Percentiles rank a stretch among this genome's conserved stretches.
These are phyloP conservation scores for Scolopax mira DNA, from an alignment of 2,113 vertebrate genomes.

Conservation along the genomic window DNA sequence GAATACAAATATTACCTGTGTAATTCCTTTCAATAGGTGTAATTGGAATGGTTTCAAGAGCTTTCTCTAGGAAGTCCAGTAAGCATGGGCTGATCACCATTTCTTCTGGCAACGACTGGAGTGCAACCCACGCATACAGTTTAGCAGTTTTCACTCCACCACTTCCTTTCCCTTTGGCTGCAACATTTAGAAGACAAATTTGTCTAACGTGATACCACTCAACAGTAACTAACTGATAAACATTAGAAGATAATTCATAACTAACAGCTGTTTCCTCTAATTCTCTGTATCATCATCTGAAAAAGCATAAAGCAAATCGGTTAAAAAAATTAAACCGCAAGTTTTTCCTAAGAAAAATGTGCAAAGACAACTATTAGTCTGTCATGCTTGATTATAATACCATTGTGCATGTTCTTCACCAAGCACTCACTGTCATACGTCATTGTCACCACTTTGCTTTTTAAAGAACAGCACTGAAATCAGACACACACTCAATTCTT, in stretches of 20 bases:
- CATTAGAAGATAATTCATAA: not conserved
- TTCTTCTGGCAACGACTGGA: slow-evolving; percentile 96
- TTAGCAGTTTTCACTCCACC: slow-evolving; percentile 94
- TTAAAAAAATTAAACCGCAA: not conserved
- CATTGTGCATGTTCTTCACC: not conserved
- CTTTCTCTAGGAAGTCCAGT: slow-evolving; percentile 96
- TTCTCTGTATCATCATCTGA: not conserved
- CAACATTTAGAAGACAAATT: slow-evolving; percentile 33
- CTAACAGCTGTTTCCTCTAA: not conserved
- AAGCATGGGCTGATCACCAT: slow-evolving; percentile 99
- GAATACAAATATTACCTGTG: slow-evolving; percentile 64
- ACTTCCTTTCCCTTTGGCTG: slow-evolving; percentile 93
- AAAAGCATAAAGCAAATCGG: not conserved
- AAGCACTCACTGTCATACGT: not conserved
- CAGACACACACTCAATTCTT: not conserved
- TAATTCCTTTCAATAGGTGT: slow-evolving; percentile 94
- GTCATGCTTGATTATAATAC: not conserved
- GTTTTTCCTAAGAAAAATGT: not conserved
- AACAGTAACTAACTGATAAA: not conserved
- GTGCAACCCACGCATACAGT: slow-evolving; percentile 96
- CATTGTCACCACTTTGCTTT: not conserved
- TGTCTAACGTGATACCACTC: not conserved
- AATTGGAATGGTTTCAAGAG: slow-evolving; percentile 97
- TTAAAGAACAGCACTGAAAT: not conserved
- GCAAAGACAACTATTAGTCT: not conserved